Conservation (phyloP, 2,888 invertebrate genomes). For the Torymus tubicola region DNA sequence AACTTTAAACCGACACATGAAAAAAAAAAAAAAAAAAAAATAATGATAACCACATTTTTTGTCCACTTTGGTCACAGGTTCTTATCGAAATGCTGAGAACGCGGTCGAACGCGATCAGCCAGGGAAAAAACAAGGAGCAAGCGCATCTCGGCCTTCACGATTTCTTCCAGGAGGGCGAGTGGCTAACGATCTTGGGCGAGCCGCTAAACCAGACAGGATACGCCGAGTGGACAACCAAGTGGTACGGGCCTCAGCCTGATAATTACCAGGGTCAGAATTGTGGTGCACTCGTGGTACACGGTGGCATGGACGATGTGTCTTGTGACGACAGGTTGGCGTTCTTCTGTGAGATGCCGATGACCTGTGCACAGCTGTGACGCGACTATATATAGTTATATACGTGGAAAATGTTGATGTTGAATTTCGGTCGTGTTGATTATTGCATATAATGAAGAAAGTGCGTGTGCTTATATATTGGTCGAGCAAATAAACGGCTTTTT, state of each 20-base stretch:
- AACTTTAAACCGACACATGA: background rate
- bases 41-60: background rate
- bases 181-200: background rate
- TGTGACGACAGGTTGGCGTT: conserved; percentile 58
- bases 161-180: background rate
- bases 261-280: conserved; percentile 58
- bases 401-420: no score
- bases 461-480: no score
- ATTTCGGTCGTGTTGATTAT: no score
- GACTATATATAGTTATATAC: no score
- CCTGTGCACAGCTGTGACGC: no score
- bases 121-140: conserved; percentile 58
- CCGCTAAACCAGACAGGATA: background rate
- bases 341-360: no score
- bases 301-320: conserved; percentile 58
- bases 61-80: background rate
- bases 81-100: conserved; percentile 57
- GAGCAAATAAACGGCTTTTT: no score
- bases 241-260: background rate
- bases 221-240: background rate
- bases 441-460: no score
- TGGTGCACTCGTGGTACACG: conserved; percentile 60
- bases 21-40: background rate
- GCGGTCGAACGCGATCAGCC: conserved; percentile 56
- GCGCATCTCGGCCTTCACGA: conserved; percentile 48